Evolutionary conservation across 2,888 invertebrate genomes (phyloP), one percentile per base, ranked within the genome.

Genomic region (Cetonia aurata): DNA sequence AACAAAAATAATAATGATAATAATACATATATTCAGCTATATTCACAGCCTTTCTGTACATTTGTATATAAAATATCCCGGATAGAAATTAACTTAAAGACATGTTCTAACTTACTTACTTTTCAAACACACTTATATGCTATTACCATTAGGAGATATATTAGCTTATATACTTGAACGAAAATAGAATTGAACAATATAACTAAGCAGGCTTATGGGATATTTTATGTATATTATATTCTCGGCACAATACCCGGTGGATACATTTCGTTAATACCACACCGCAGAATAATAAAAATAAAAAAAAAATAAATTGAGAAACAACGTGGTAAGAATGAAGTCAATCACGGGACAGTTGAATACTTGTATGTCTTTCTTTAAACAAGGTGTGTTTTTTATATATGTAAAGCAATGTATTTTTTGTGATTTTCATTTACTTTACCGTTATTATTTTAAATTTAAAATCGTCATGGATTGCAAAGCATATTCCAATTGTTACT

Each of bases 391-490:
- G 80, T 76, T 75, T 65, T 62, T 76, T 79, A 71, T 72, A 69
- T 73, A 70, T 72, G 71, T 76, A 74, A 73, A 74, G 68, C 69
- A 70, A 73, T 76, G 74, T 76, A 62, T 65, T 62, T 62, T 73
- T 73, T 74, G 73, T 75, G 74, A 71, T 72, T 71, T 73, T 65
- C 50, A 65, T 50, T 65, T 65, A 65, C 17, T 62, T 65, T 60
- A 50, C 57, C 46, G 62, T 74, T 72, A 74, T 79, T 79, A 78
- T 76, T 74, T 81, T 81, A 81, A 80, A 81, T 81, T 81, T 81
- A 80, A 82, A 81, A 80, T 78, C 78, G 78, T 77, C 78, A 78
- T 77, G 77, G 79, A 78, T 80, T 77, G 77, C 80, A 82, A 81
- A 80, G 77, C 79, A 78, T 78, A 76, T 74, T 69, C 50, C 73